Percentiles rank a stretch among this genome's conserved stretches.
Evolutionary conservation across 2,113 vertebrate genomes (phyloP).

Genomic region (Nibea albiflora): DNA sequence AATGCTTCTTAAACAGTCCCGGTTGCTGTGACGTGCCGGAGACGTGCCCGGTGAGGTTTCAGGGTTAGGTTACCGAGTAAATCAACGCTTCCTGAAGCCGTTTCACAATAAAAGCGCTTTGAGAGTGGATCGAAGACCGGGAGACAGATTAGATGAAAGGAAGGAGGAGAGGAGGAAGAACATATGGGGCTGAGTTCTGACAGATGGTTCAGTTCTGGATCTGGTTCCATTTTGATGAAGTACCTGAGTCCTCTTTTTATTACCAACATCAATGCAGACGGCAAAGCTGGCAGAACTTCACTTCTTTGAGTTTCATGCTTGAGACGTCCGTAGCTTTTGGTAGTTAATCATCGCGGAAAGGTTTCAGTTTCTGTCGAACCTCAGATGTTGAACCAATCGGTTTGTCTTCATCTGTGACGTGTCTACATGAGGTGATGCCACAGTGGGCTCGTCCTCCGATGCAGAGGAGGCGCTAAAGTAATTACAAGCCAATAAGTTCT

Average conservation of each 20-base stretch:
- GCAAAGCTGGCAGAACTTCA: no score
- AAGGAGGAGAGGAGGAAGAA: background rate
- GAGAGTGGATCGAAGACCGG: background rate
- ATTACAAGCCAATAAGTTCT: slow-evolving; percentile 57
- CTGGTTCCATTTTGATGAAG: background rate
- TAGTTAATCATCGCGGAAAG: background rate
- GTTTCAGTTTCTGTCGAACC: background rate
- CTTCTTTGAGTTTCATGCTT: background rate
- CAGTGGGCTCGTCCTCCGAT: slow-evolving; percentile 10
- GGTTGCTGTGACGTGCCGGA: no score
- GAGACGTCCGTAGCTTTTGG: background rate
- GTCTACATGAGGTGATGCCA: background rate
- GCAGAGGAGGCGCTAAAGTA: slow-evolving; percentile 24
- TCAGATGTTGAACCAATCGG: background rate
- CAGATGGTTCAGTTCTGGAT: background rate
- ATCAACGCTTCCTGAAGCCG: background rate
- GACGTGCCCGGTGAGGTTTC: no score
- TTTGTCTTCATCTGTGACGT: background rate
- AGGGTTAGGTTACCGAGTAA: background rate
- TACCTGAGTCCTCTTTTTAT: background rate
- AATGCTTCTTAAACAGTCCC: no score
- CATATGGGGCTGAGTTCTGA: background rate
- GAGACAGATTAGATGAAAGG: background rate
- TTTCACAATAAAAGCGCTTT: background rate
- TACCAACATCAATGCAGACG: background rate